Evolutionary conservation across 2,113 vertebrate genomes (phyloP), one percentile per base, ranked within the genome.

Genomic region (Chamaetylas fuelleborni): DNA sequence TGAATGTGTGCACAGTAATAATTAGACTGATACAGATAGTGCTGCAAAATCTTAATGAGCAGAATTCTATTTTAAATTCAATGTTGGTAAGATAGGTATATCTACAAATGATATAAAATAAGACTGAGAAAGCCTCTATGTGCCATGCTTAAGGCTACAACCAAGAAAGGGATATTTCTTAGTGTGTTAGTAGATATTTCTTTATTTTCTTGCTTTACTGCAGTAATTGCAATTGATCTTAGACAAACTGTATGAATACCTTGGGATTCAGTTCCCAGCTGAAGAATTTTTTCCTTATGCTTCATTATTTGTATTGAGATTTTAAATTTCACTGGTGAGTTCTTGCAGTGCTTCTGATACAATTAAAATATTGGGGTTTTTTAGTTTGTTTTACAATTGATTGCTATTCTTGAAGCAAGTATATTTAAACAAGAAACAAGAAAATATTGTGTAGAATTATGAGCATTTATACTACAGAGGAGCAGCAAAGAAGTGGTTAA

Each of bases 1-100:
- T 29, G 31, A 62, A 84, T 33, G 40, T 6, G 7, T 42, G 43
- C 0, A 0, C 14, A 38, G n/a, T n/a, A 66, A 25, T 89, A 58
- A 81, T 78, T 81, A 86, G 72, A 23, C 34, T 77, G 64, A 45
- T 19, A 42, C 11, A 71, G 61, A 51, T 19, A 62, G 34, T n/a
- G 9, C 26, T 54, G 50, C 36, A 65, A 69, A 88, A 34, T 45
- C 25, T 80, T 80, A 73, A 81, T 57, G 19, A 92, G 42, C n/a
- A 77, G 58, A 65, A 23, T 3, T 3, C 19, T 58, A 0, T 57
- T 94, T 86, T 81, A 83, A 94, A 91, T 91, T 74, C 36, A 26
- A 0, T 31, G 8, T 65, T 78, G 31, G 56, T 88, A 70, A 69
- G 36, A 71, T 33, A 9, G 33, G 5, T 12, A 20, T 66, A 47